phyloP scores from a whole-genome alignment of 2,113 vertebrate species.

The Xenopus borealis region DNA sequence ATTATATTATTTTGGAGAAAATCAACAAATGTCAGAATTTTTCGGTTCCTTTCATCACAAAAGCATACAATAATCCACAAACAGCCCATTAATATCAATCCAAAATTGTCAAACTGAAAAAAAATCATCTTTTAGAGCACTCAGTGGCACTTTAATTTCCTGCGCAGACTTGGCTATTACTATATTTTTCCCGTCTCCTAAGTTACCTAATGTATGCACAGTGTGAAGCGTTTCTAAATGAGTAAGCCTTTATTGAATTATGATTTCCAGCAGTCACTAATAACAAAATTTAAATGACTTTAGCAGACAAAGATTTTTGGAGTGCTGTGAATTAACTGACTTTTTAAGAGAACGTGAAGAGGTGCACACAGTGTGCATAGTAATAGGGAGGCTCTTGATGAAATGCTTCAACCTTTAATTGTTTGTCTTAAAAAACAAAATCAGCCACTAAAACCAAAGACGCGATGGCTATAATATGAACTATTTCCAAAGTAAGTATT shows the following conservation, averaged over 20 bases:
- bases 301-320: conserved; percentile 75
- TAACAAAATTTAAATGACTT: conserved; percentile 95
- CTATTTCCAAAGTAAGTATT: conserved; percentile 3
- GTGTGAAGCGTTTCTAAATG: conserved; percentile 87
- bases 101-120: conserved; percentile 39
- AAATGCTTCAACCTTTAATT: conserved; percentile 75
- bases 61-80: too few relatives aligned
- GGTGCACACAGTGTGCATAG: conserved; percentile 64
- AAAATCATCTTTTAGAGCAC: conserved; percentile 61
- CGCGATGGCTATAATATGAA: background rate
- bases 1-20: too few relatives aligned
- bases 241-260: conserved; percentile 94
- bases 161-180: conserved; percentile 57
- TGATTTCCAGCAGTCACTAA: conserved; percentile 88
- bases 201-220: conserved; percentile 81
- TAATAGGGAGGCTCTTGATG: conserved; percentile 60
- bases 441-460: conserved; percentile 63
- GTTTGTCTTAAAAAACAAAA: conserved; percentile 64
- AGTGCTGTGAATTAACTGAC: conserved; percentile 65
- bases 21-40: too few relatives aligned
- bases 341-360: conserved; percentile 67
- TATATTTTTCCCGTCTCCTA: conserved; percentile 62
- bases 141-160: conserved; percentile 63
- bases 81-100: conserved; percentile 51
- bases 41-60: too few relatives aligned